Evolutionary conservation across 2,888 invertebrate species (phyloP), one percentile per base, ranked within the genome.

Genomic region (Agrypnus murinus): DNA sequence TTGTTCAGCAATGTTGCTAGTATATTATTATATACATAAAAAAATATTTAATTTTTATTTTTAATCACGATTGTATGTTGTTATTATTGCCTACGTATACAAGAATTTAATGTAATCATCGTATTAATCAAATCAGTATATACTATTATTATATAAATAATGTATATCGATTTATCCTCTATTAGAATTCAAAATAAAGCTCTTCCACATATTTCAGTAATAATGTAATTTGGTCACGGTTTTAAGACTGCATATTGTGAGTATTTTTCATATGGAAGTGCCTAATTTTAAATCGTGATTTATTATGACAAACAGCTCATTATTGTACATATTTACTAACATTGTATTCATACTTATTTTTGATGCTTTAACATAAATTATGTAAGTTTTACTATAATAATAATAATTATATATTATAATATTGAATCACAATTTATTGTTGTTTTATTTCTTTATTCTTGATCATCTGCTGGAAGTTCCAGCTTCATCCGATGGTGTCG

Each of bases 341-440:
- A 43, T 65, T 68, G 68, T 25, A 69, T 62, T 66, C 63, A 62
- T 69, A 69, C 63, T 75, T 78, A 80, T 77, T 78, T 77, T 77
- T 70, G 77, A 78, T 78, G 78, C 79, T 78, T 78, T 78, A 79
- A 74, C 73, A 71, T 75, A 75, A 75, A 76, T 76, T 75, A 78
- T 75, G 72, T 74, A 77, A 76, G 75, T 75, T 77, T 77, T 78
- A 76, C 73, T 75, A 77, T 74, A 74, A 48, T 74, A 69, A 75
- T 71, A 25, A 25, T n/a, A n/a, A n/a, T n/a, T n/a, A 25, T 25
- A 25, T 25, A 25, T 25, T 25, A 72, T 72, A 75, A 72, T 65
- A 74, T 45, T 65, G 71, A 65, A 69, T 71, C 60, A 65, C 40
- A 69, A 65, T 55, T 12, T 46, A 34, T 40, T 45, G 31, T n/a